Base-by-base conservation (phyloP, 1,140 invertebrate genomes). In the Venturia canescens region DNA sequence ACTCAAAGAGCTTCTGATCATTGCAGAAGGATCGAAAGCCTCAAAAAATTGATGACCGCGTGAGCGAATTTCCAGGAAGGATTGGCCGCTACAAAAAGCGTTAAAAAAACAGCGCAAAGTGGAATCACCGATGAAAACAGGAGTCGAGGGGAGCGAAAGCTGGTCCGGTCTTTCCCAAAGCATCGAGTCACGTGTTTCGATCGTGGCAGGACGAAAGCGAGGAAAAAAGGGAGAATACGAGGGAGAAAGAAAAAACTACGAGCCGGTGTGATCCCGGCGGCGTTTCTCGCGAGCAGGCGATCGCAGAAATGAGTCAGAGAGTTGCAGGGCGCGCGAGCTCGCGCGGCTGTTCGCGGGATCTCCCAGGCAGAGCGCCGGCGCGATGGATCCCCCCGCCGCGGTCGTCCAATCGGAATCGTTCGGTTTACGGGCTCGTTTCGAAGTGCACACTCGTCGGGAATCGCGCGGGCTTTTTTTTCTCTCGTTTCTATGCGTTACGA, bases 291-390 rank as follows among this genome's bases (percentile, higher is more conserved):
- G 23, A 66, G 2, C 21, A 29, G 21, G 53, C 53, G 53, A 57
- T 3, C 75, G 15, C 53, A 26, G 53, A 48, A 79, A 70, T 79
- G 67, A 79, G 48, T 66, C 60, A 66, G 23, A 66, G 60, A 26
- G 60, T 26, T 9, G 57, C 21, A 63, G 18, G 23, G 60, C 21
- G 60, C 21, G 16, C 11, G 1, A 66, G 23, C 13, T 15, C 26
- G 60, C 21, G 60, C 16, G 60, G 31, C 7, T 34, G 7, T 11
- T 66, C 60, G 23, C 57, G 79, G 74, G 79, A 80, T 78, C 75
- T 74, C 82, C 79, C 75, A 16, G 34, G 57, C 63, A 76, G 78
- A 57, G 34, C 79, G 71, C 71, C 31, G 29, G 75, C 75, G 75
- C 74, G 60, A 13, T 66, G 15, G 60, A 66, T 66, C 60, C 70